A percentile compares a stretch with the other conserved stretches of the same genome.
These are phyloP conservation scores for Steatornis caripensis DNA, from an alignment of 2,113 vertebrate genomes.

Conservation along the genomic window DNA sequence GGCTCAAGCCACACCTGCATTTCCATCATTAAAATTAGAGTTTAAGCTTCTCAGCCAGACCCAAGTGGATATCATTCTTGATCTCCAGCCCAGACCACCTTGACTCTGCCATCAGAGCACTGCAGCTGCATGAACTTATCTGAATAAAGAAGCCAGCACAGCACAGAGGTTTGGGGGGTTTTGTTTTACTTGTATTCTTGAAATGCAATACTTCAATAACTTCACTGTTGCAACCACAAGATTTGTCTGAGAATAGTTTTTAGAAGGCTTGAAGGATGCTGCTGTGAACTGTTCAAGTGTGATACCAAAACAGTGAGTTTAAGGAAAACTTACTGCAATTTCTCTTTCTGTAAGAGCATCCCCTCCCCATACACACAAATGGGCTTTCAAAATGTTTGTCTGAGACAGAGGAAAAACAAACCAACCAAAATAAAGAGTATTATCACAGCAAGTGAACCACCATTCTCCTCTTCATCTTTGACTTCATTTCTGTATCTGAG, in stretches of 20 bases:
- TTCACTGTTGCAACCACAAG: background rate
- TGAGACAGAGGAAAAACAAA: background rate
- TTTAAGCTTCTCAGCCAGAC: background rate
- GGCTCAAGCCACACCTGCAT: background rate
- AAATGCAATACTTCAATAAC: slow-evolving; percentile 5
- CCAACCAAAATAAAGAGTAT: background rate
- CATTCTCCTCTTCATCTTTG: background rate
- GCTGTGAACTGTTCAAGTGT: slow-evolving; percentile 54
- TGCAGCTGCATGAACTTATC: background rate
- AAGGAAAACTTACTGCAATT: slow-evolving; percentile 35
- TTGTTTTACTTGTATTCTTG: background rate
- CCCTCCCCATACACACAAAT: background rate
- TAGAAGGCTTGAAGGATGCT: slow-evolving; percentile 36
- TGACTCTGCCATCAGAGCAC: background rate
- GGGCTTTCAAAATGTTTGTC: background rate
- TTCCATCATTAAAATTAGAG: background rate
- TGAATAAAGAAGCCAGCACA: background rate
- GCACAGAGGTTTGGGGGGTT: background rate
- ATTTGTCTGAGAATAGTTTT: slow-evolving; percentile 40
- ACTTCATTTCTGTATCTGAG: background rate
- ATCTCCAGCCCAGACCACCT: background rate
- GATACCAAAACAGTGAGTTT: slow-evolving; percentile 38
- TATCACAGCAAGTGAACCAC: background rate
- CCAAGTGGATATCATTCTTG: background rate
- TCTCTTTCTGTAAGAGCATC: slow-evolving; percentile 1